Base-by-base conservation (phyloP, 2,797 vertebrate species). In the Chaetophractus vellerosus region DNA sequence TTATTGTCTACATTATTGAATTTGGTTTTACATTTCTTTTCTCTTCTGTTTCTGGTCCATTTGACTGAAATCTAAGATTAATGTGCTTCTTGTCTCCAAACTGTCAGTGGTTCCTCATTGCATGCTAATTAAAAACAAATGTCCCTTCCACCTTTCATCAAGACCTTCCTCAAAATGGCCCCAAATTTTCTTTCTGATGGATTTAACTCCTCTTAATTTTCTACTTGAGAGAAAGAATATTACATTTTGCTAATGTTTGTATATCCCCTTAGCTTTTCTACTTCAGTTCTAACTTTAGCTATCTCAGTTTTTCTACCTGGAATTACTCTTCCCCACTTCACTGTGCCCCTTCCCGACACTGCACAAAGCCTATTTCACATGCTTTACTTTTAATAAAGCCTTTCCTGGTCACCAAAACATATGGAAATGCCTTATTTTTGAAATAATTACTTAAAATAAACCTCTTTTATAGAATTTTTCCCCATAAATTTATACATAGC, bases 201-300 rank as follows among this genome's bases (percentile, higher is more conserved):
- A 57, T 48, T 78, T 80, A 79, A 31, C 38, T 24, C 0, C 28
- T 26, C 8, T 31, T 86, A 31, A 38, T 85, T 26, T 36, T 85
- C 68, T 86, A 31, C n/a, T 79, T 79, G 45, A 94, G 74, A 69
- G 15, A 64, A 80, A 86, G 74, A 78, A 68, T 86, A 68, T 31
- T 64, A 0, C 3, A 59, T 83, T 57, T 52, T 84, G 9, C 38
- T 66, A 66, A 57, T 72, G 18, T 82, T 89, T 81, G 9, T 23
- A n/a, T 84, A 61, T 52, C 63, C 38, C 19, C 12, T 57, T 38
- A 74, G 18, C 9, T 72, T 83, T 87, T 80, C 33, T 59, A 16
- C 36, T 88, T 80, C 45, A 72, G 24, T 86, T 76, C 33, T 31
- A 83, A 48, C 57, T 38, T 93, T 90, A 72, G 12, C 26, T 61